These are phyloP conservation scores for Rhinoptilus africanus DNA, from an alignment of 2,113 vertebrate genomes.

Conservation along the genomic window DNA sequence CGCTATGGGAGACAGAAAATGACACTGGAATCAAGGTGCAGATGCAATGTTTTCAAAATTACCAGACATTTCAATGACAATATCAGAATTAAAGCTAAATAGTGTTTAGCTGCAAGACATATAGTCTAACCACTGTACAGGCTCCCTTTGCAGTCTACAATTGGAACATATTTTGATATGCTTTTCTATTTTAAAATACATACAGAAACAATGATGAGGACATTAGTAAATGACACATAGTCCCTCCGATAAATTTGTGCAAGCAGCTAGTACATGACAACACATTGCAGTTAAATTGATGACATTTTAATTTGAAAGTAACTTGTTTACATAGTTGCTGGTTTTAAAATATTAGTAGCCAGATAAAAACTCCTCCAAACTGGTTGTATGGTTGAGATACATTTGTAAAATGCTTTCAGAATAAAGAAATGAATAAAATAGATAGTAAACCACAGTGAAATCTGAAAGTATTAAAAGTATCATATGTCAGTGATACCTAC, in stretches of 20 bases:
- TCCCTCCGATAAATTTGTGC: background rate
- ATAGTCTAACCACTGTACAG: background rate
- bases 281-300: background rate
- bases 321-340: background rate
- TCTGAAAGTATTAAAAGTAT: constrained; percentile 56
- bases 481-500: constrained; percentile 71
- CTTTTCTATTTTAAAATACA: background rate
- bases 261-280: background rate
- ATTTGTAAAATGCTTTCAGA: background rate
- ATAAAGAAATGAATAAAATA: background rate
- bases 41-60: background rate
- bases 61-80: background rate
- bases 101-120: background rate
- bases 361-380: background rate
- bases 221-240: background rate
- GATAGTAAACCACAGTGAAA: background rate
- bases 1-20: background rate
- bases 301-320: background rate
- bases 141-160: background rate
- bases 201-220: background rate
- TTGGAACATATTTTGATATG: background rate
- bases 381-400: background rate
- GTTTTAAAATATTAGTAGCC: background rate
- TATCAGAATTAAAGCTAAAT: background rate
- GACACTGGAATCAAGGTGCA: background rate